These are phyloP conservation scores for Drosophila conformis DNA, from an alignment of 2,888 invertebrate genomes.

Conservation along the genomic window DNA sequence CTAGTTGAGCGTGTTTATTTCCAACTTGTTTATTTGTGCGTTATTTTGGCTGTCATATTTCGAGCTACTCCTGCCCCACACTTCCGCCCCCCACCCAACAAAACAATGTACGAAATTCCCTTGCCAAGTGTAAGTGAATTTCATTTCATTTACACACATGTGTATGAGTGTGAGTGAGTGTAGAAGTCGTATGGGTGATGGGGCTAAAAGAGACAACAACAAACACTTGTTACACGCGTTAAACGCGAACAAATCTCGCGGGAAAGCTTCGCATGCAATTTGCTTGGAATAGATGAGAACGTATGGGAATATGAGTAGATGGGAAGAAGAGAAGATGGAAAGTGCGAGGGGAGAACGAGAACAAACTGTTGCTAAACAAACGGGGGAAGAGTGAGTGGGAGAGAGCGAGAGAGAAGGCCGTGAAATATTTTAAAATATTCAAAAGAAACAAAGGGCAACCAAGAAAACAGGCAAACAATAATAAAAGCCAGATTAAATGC, in stretches of 20 bases:
- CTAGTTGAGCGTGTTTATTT: not conserved
- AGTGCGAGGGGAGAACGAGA: not conserved
- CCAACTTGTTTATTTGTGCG: slow-evolving; percentile 26
- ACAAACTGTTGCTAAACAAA: slow-evolving; percentile 34
- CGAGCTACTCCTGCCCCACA: not conserved
- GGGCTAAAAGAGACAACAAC: slow-evolving; percentile 18
- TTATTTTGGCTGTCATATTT: slow-evolving; percentile 19
- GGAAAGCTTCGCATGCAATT: slow-evolving; percentile 67
- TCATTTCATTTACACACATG: slow-evolving; percentile 58
- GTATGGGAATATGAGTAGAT: slow-evolving; percentile 10
- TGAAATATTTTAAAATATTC: slow-evolving; percentile 8
- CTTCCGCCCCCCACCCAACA: too few relatives aligned
- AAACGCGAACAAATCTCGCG: slow-evolving; percentile 52
- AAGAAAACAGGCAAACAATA: slow-evolving; percentile 24
- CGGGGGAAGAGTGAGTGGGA: not conserved
- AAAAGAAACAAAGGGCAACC: slow-evolving; percentile 17
- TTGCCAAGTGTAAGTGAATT: slow-evolving; percentile 58
- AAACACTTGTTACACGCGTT: slow-evolving; percentile 67
- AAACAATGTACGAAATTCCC: slow-evolving; percentile 24
- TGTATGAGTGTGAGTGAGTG: slow-evolving; percentile 1
- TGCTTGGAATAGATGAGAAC: slow-evolving; percentile 38
- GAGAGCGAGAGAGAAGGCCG: not conserved
- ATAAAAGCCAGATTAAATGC: slow-evolving; percentile 59
- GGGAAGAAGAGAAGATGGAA: not conserved
- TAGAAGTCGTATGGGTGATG: not conserved